Evolutionary conservation across 2,888 invertebrate species (phyloP).

Genomic region (Caenorhabditis auriculariae): DNA sequence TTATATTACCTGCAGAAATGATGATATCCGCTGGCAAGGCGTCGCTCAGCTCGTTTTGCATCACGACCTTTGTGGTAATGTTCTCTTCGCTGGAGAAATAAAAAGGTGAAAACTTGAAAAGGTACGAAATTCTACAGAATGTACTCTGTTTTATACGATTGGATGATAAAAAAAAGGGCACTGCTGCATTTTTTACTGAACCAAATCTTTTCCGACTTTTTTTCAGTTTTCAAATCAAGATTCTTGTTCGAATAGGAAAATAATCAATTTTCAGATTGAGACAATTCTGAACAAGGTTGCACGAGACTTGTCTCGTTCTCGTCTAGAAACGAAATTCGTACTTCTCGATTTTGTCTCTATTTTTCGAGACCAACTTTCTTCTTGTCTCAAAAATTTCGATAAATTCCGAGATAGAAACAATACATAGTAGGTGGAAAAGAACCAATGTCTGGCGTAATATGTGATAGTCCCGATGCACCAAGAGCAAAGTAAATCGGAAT

Average conservation of each 20-base stretch:
- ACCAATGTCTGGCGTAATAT: no score
- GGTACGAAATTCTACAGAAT: neutral
- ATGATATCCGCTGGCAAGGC: slow-evolving; percentile 48
- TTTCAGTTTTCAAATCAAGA: neutral
- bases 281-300: no score
- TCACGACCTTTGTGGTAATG: slow-evolving; percentile 37
- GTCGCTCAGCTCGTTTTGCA: slow-evolving; percentile 33
- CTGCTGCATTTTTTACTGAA: neutral
- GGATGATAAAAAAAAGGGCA: neutral
- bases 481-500: no score
- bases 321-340: no score
- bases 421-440: no score
- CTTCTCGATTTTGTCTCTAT: no score
- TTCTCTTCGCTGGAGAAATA: slow-evolving; percentile 37
- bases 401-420: neutral
- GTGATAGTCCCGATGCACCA: no score
- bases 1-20: slow-evolving; percentile 53
- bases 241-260: neutral
- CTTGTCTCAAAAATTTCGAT: neutral
- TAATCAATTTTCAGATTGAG: no score
- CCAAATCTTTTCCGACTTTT: neutral
- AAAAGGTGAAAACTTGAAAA: neutral
- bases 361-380: neutral
- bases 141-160: neutral
- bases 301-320: no score